phyloP scores from a whole-genome alignment of 2,797 vertebrate species.

The Anguilla pacifica region DNA sequence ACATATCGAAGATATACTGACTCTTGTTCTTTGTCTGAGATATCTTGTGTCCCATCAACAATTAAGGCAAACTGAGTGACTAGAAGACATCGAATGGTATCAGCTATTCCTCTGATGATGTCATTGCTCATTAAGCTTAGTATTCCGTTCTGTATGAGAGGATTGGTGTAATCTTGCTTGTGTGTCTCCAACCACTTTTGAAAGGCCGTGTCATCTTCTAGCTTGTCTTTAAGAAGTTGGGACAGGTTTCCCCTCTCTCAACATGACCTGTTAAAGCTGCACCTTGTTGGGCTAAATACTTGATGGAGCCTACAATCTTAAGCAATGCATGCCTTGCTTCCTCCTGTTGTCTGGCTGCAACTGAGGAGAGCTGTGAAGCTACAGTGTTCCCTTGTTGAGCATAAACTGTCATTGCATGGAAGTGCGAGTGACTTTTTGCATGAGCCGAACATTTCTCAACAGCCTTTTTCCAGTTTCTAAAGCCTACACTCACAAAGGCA shows the following conservation, averaged over 20 bases:
- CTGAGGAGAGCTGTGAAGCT: slow-evolving; percentile 31
- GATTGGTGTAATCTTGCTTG: slow-evolving; percentile 25
- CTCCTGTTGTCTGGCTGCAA: slow-evolving; percentile 34
- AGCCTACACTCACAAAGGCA: slow-evolving; percentile 38
- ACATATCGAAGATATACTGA: not conserved
- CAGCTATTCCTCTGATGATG: slow-evolving; percentile 26
- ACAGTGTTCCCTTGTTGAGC: not conserved
- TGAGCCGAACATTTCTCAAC: not conserved
- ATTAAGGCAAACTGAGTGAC: slow-evolving; percentile 25
- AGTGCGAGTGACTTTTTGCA: slow-evolving; percentile 19
- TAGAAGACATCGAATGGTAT: slow-evolving; percentile 15
- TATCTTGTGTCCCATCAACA: slow-evolving; percentile 26
- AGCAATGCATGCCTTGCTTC: slow-evolving; percentile 28
- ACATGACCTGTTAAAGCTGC: slow-evolving; percentile 25
- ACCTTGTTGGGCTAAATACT: slow-evolving; percentile 31
- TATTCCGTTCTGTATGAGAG: slow-evolving; percentile 18
- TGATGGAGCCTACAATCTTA: slow-evolving; percentile 33
- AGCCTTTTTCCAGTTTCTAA: slow-evolving; percentile 36
- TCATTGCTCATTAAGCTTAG: slow-evolving; percentile 19
- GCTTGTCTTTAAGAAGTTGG: slow-evolving; percentile 18
- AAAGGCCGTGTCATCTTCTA: not conserved
- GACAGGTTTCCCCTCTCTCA: slow-evolving; percentile 26
- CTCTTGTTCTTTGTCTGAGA: slow-evolving; percentile 11
- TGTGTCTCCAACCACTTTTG: slow-evolving; percentile 22
- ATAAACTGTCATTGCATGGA: not conserved